Conservation (phyloP, 2,113 vertebrate species). For the Myotis davidii region DNA sequence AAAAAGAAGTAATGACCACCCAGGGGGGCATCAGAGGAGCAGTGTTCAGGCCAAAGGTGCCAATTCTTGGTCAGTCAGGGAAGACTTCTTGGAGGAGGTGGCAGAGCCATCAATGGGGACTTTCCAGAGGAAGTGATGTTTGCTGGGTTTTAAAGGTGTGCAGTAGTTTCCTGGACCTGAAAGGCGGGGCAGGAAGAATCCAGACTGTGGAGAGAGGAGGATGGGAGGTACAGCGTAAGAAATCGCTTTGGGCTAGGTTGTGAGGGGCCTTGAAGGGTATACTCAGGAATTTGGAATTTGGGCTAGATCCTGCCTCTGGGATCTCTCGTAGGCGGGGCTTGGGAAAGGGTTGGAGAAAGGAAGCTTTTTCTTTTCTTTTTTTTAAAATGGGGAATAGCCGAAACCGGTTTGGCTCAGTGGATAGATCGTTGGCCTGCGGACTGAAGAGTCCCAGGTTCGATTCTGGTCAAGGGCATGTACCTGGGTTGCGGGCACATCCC, state of each 20-base stretch:
- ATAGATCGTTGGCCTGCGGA: no score
- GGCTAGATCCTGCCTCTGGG: not conserved
- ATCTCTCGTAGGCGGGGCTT: rapidly evolving
- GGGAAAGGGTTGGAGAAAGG: not conserved
- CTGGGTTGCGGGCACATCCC: no score
- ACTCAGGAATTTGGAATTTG: not conserved
- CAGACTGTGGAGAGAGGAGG: not conserved
- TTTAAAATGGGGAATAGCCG: not conserved
- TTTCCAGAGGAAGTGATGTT: not conserved
- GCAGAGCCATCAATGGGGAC: not conserved
- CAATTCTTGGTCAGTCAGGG: not conserved
- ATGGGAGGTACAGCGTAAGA: not conserved
- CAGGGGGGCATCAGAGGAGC: not conserved
- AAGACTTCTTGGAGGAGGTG: conserved; percentile 48
- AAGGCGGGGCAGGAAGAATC: not conserved
- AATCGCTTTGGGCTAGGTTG: not conserved
- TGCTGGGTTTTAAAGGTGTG: not conserved
- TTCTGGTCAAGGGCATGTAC: no score
- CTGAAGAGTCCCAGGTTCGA: no score
- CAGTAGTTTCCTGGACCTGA: not conserved
- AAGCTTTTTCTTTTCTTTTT: not conserved
- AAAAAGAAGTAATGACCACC: not conserved
- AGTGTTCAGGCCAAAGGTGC: not conserved
- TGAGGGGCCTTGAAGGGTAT: not conserved
- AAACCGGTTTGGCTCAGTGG: no score